These are phyloP conservation scores for Rhagophthalmus giganteus DNA, from an alignment of 2,888 invertebrate genomes.

Conservation along the genomic window DNA sequence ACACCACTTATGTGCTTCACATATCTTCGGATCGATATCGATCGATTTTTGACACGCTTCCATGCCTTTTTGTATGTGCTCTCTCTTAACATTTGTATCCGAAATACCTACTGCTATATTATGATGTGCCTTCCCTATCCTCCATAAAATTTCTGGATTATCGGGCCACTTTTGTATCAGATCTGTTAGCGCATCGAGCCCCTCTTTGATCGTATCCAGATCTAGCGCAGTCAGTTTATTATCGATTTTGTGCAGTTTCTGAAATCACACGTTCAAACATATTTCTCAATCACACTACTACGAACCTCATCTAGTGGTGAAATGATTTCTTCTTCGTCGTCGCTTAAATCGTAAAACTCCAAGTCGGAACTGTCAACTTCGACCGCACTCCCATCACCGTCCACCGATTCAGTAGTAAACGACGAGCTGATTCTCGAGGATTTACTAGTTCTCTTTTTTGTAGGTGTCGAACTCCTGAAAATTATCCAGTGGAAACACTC, in stretches of 20 bases:
- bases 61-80: conserved; percentile 47
- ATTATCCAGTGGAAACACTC: too few species aligned
- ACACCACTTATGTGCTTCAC: conserved; percentile 73
- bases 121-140: conserved; percentile 50
- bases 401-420: conserved; percentile 36
- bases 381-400: conserved; percentile 47
- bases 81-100: conserved; percentile 37
- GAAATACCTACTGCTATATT: conserved; percentile 38
- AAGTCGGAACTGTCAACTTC: conserved; percentile 51
- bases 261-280: conserved; percentile 1
- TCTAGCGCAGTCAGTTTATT: conserved; percentile 7
- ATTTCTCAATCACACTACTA: background rate
- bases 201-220: background rate
- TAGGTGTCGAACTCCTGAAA: background rate
- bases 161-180: conserved; percentile 45
- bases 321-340: conserved; percentile 42
- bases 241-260: conserved; percentile 13
- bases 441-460: conserved; percentile 19
- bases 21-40: conserved; percentile 55
- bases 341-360: conserved; percentile 53
- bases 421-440: conserved; percentile 18
- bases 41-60: conserved; percentile 62
- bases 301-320: conserved; percentile 27
- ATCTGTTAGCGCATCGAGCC: conserved; percentile 35
- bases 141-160: conserved; percentile 47